Percentiles rank a stretch among this genome's conserved stretches.
Evolutionary conservation across 2,113 vertebrate genomes (phyloP).

Genomic region (Alligator mississippiensis): DNA sequence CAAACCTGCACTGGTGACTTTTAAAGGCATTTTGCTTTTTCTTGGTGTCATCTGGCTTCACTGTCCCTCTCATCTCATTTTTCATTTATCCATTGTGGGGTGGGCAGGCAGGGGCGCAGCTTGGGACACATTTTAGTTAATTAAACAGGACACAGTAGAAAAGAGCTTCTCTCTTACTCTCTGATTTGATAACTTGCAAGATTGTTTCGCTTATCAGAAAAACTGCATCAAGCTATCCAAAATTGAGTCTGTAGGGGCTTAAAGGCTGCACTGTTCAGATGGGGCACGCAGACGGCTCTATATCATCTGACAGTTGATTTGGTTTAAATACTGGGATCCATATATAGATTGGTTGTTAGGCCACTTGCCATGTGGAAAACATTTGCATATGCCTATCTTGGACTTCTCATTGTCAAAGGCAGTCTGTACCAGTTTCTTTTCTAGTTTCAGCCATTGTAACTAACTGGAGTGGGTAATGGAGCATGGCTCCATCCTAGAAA

Average conservation of each 20-base stretch:
- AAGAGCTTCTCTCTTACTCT: constrained; percentile 6
- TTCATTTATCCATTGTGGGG: neutral
- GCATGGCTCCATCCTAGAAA: neutral
- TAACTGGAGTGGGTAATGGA: neutral
- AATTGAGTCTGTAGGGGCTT: neutral
- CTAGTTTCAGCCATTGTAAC: neutral
- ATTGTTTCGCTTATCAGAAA: neutral
- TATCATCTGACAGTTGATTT: neutral
- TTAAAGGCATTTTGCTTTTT: neutral
- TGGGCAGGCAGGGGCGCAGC: too few species aligned
- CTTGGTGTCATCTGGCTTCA: constrained; percentile 43
- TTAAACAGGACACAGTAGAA: too few species aligned
- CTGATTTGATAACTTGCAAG: neutral
- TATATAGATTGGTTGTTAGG: neutral
- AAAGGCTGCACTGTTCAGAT: neutral
- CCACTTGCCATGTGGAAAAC: neutral
- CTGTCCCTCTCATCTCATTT: constrained; percentile 17
- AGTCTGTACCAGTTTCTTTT: too few species aligned
- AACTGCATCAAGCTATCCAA: neutral
- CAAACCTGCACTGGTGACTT: constrained; percentile 57
- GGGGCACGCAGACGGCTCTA: neutral
- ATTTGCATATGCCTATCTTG: neutral
- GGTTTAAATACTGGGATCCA: neutral
- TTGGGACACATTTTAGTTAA: too few species aligned
- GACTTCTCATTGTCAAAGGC: too few species aligned